Evolutionary conservation across 2,888 invertebrate species (phyloP), one percentile per base, ranked within the genome.

Genomic region (Rutpela maculata): DNA sequence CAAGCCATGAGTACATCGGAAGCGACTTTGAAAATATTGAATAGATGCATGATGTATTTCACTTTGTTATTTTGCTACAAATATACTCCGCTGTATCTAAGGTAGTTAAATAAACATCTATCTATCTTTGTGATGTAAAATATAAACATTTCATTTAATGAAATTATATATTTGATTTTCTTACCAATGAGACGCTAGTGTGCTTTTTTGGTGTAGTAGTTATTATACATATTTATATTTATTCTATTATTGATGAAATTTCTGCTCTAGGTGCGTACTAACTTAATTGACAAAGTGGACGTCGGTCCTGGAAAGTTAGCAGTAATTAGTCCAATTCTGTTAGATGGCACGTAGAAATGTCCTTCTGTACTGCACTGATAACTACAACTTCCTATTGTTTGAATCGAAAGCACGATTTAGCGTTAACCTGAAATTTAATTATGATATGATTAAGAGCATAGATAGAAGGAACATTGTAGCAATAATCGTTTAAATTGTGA

Each of bases 211-310:
- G 22, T 26, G 1, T 26, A 26, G 4, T 4, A 26, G 22, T 35
- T 35, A 35, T 35, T 35, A 35, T 5, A 35, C 31, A 9, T 35
- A 35, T 35, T 35, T 35, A 35, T 35, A 35, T 7, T 35, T 35
- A 35, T 9, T 35, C 6, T 50, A 50, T 50, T n/a, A 50, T 50
- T 50, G 50, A 2, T 22, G 6, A 19, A 59, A 1, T 59, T 59
- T 19, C 19, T 7, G 12, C 22, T 19, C 4, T 22, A 18, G 59
- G 18, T 59, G 69, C 69, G 17, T 26, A 57, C 35, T 35, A 15
- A 18, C 38, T 38, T 69, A 59, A 69, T 59, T 69, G 68, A 55
- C 68, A 68, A 68, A 68, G 68, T 68, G 69, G 69, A 69, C 69
- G 17, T 69, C 59, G 69, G 57, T 35, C 18, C 59, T 57, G 69